These are phyloP conservation scores for Heterotis niloticus DNA, from an alignment of 2,113 vertebrate species.

Conservation along the genomic window DNA sequence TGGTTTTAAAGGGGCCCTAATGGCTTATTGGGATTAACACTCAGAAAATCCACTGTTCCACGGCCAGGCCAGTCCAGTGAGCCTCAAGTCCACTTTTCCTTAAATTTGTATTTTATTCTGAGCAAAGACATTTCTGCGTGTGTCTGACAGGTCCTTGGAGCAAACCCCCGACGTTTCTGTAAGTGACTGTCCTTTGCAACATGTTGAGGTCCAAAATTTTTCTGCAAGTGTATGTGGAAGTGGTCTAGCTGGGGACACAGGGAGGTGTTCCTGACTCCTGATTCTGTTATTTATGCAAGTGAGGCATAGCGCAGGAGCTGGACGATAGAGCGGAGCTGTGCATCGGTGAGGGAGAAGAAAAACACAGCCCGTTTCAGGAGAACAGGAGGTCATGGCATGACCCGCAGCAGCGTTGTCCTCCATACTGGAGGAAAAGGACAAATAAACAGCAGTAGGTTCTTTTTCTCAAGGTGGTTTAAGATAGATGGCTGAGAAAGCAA, in stretches of 20 bases:
- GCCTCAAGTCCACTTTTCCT: neutral
- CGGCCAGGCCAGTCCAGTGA: neutral
- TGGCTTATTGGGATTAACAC: conserved; percentile 43
- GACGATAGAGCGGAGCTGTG: neutral
- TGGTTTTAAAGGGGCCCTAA: conserved; percentile 36
- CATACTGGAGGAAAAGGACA: conserved; percentile 24
- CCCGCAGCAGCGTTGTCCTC: conserved; percentile 25
- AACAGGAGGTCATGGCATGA: conserved; percentile 24
- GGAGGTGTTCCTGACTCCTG: neutral
- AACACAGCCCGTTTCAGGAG: neutral
- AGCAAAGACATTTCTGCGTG: neutral
- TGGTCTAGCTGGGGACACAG: neutral
- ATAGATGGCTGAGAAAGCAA: conserved; percentile 14
- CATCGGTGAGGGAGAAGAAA: neutral
- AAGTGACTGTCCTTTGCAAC: too few relatives aligned
- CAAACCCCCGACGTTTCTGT: neutral
- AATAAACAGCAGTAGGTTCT: conserved; percentile 31
- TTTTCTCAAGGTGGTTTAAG: conserved; percentile 17
- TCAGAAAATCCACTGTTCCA: neutral
- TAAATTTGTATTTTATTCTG: neutral
- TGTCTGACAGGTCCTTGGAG: too few relatives aligned
- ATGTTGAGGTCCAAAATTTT: neutral
- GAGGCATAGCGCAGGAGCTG: neutral
- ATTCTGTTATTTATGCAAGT: neutral
- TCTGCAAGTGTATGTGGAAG: neutral